Base-by-base conservation (phyloP, 2,113 vertebrate genomes). In the Origma solitaria region DNA sequence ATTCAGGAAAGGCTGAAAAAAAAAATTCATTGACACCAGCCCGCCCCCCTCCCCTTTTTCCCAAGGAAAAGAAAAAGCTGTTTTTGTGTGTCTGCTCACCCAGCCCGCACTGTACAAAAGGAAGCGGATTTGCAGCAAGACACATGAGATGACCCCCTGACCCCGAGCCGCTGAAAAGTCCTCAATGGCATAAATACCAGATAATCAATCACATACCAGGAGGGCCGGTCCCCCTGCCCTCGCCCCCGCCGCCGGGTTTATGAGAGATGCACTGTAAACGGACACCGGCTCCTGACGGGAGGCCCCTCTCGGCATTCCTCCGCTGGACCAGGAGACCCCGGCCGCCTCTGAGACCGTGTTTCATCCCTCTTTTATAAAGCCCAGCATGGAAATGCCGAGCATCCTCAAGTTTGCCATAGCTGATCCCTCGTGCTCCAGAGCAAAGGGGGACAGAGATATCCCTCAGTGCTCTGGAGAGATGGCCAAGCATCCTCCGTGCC, bases 161-260 rank as follows among this genome's bases (percentile, higher is more conserved):
- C 99, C 99, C 97, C 83, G 96, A 98, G 98, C 98, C 92, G 98
- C 98, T 98, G 98, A 99, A 98, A 99, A 98, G 98, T 97, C 97
- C 98, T 99, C 97, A 98, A 98, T 98, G 98, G 98, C 98, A 98
- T 98, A 99, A 98, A 99, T 98, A 97, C 98, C 98, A 98, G 98
- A 98, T 99, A 99, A 99, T 99, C 99, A 99, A 99, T 99, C 99
- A 99, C 98, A 99, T 98, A 98, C 98, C 98, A 98, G 97, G 98
- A 97, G 98, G 95, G 97, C 97, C 94, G 97, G 98, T 98, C 98
- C 95, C 95, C 93, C 97, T 97, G 98, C 98, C 98, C 98, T 97
- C 80, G 70, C 96, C 98, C 95, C 97, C 58, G 96, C 96, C 97
- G 94, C 95, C 91, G 98, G 97, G 98, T 97, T 98, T 98, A 98